Evolutionary conservation across 2,888 invertebrate genomes (phyloP), one percentile per base, ranked within the genome.

Genomic region (Macropis europaea): DNA sequence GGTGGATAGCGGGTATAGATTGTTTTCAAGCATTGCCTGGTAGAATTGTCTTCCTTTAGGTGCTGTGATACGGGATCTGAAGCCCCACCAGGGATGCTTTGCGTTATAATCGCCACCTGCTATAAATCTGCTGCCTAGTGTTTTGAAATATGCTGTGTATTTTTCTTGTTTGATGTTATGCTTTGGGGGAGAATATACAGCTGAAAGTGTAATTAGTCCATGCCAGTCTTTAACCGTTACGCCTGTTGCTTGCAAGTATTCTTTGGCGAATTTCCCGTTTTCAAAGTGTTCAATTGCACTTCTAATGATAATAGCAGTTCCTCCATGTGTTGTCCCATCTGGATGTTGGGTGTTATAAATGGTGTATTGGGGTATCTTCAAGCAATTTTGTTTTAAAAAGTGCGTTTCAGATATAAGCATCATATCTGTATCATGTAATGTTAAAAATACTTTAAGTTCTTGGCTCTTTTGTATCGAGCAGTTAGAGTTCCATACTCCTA

Each of bases 81-180:
- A 78, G 7, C 83, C 83, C 80, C 79, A 81, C 26, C 36, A 17
- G 3, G 54, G 66, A 48, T 79, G 77, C 40, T 79, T 73, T 2
- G 72, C 73, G 48, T 77, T 81, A 38, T 54, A 74, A 11, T 76
- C 67, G n/a, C 71, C 79, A 2, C 76, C 70, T 15, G 63, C 67
- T 13, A 74, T 50, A 53, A 75, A 78, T 24, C 67, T 47, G 19
- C 40, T 26, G 34, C 76, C 78, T 17, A 80, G 47, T 17, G 50
- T 54, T 26, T 70, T 45, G 54, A 77, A 63, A 48, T 72, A 74
- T 2, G 72, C 1, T 5, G 9, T 19, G 19, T 9, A 42, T 6
- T 6, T 19, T 7, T 42, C 22, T 17, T 17, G 6, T n/a, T 19
- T 17, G 15, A 19, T 42, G 3, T 5, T 7, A n/a, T 19, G 22